These are phyloP conservation scores for Meles meles DNA, from an alignment of 2,113 vertebrate genomes.

Conservation along the genomic window DNA sequence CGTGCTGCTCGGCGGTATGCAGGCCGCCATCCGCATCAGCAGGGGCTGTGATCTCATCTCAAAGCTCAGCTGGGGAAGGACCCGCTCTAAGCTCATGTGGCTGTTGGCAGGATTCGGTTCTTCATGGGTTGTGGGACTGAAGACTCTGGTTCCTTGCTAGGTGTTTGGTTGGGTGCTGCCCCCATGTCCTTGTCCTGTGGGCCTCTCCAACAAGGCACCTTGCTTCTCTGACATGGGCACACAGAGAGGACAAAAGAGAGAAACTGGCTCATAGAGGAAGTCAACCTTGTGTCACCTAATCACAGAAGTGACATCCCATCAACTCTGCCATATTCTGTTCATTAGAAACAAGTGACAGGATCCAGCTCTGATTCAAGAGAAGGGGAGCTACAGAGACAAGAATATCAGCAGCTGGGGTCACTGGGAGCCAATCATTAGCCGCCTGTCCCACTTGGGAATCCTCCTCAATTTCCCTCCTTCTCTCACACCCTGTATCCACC, in stretches of 20 bases:
- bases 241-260: not conserved
- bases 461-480: not conserved
- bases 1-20: not conserved
- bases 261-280: not conserved
- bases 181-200: not conserved
- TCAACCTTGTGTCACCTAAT: not conserved
- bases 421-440: not conserved
- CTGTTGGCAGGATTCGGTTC: not conserved
- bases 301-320: not conserved
- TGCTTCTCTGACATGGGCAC: not conserved
- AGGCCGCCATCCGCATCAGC: not conserved
- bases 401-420: rapidly evolving
- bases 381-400: not conserved
- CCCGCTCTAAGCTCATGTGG: no score
- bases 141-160: not conserved
- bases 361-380: not conserved
- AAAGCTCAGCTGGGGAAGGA: not conserved
- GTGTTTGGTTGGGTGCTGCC: not conserved
- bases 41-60: not conserved
- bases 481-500: not conserved
- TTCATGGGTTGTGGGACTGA: not conserved
- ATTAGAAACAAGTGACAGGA: not conserved
- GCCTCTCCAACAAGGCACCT: not conserved
- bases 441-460: not conserved
- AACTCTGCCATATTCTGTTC: not conserved